Evolutionary conservation across 2,888 invertebrate genomes (phyloP).

Genomic region (Gasteruption jaculator): DNA sequence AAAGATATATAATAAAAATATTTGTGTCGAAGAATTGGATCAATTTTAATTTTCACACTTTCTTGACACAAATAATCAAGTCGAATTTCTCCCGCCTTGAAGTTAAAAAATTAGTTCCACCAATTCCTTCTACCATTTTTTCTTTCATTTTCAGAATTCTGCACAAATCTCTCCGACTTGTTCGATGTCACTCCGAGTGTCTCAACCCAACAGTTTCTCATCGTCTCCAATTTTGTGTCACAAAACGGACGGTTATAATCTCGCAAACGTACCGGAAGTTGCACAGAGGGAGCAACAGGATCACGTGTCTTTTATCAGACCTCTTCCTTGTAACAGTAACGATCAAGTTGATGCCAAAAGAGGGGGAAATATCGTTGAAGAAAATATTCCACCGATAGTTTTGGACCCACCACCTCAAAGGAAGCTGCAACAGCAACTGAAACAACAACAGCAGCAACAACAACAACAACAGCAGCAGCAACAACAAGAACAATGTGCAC

Average conservation of each 20-base stretch:
- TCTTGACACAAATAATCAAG: neutral
- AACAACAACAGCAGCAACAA: conserved; percentile 12
- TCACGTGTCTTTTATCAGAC: conserved; percentile 45
- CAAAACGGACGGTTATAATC: conserved; percentile 44
- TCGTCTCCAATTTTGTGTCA: conserved; percentile 47
- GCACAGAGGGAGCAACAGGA: conserved; percentile 33
- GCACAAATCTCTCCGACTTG: conserved; percentile 36
- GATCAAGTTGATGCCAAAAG: no score
- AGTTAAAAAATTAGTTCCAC: no score
- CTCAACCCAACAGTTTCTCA: conserved; percentile 43
- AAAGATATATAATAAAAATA: no score
- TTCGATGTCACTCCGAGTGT: conserved; percentile 40
- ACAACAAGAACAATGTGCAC: conserved; percentile 12
- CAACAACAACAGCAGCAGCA: conserved; percentile 7
- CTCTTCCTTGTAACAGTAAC: conserved; percentile 35
- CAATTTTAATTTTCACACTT: neutral
- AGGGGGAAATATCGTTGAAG: no score
- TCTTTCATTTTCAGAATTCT: conserved; percentile 31
- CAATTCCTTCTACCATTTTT: conserved; percentile 5
- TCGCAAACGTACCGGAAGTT: conserved; percentile 34
- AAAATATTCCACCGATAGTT: conserved; percentile 38
- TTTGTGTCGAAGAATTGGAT: neutral
- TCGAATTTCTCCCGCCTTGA: neutral
- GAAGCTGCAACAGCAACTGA: conserved; percentile 18
- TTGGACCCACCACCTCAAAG: conserved; percentile 40